A percentile compares a stretch with the other conserved stretches of the same genome.
These are phyloP conservation scores for Temnopleurus reevesii DNA, from an alignment of 53 echinoderm and acorn worm genomes.

Conservation along the genomic window DNA sequence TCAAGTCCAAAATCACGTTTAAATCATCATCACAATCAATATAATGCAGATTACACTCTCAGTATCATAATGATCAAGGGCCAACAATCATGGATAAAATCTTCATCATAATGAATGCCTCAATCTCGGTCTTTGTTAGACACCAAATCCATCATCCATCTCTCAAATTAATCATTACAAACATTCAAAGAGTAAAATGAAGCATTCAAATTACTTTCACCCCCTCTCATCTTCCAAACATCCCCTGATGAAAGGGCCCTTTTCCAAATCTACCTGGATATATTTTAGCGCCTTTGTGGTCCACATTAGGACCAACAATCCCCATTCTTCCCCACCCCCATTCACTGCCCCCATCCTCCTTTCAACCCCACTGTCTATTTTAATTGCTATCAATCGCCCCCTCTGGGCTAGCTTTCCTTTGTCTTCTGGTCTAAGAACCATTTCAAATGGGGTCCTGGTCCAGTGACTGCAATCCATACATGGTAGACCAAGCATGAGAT, in stretches of 20 bases:
- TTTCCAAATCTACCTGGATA: background rate
- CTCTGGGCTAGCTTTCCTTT: background rate
- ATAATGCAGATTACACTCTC: too few species aligned
- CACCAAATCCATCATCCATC: background rate
- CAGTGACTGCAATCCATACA: background rate
- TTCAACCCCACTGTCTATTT: background rate
- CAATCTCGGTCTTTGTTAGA: background rate
- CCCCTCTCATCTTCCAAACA: background rate
- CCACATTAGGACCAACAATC: background rate
- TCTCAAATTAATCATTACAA: background rate
- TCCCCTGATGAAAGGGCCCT: background rate
- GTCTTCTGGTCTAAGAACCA: slow-evolving; percentile 23
- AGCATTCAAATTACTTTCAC: background rate
- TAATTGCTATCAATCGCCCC: background rate
- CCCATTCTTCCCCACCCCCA: background rate
- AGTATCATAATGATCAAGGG: background rate
- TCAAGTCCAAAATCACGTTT: too few species aligned
- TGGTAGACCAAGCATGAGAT: background rate
- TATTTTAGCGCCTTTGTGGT: too few species aligned
- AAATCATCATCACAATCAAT: background rate
- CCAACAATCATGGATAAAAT: background rate
- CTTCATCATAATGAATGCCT: too few species aligned
- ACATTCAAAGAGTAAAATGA: background rate
- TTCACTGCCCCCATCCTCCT: background rate
- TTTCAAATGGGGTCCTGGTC: background rate